These are phyloP conservation scores for Manis javanica DNA, from an alignment of 2,797 vertebrate genomes.

Conservation along the genomic window DNA sequence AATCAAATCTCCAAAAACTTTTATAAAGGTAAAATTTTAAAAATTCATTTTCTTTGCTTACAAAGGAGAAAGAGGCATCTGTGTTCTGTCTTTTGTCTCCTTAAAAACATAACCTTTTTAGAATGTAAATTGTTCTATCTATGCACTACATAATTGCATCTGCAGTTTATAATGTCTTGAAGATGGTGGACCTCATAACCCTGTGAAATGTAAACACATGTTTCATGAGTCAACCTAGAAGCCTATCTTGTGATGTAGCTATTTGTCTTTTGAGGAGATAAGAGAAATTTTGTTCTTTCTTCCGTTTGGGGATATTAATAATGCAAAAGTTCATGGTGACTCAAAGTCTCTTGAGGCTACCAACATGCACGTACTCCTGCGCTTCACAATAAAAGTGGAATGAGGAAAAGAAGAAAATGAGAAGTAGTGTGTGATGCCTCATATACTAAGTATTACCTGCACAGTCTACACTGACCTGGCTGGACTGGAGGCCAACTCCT, in stretches of 20 bases:
- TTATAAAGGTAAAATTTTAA: background rate
- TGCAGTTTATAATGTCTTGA: background rate
- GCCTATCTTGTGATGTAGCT: background rate
- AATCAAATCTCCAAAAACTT: background rate
- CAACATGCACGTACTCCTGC: background rate
- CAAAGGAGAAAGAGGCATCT: background rate
- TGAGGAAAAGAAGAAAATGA: background rate
- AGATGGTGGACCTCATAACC: background rate
- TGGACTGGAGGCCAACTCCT: accelerated
- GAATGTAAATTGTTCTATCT: background rate
- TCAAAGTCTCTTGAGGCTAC: background rate
- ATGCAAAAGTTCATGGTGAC: background rate
- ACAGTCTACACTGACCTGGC: background rate
- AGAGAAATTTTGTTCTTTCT: background rate
- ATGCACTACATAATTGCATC: background rate
- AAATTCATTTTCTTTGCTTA: background rate
- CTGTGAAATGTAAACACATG: background rate
- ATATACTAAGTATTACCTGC: background rate
- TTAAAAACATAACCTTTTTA: background rate
- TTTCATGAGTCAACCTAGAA: background rate
- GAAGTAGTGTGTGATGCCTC: background rate
- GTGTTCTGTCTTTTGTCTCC: background rate
- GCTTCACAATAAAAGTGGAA: background rate
- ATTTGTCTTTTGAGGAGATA: background rate
- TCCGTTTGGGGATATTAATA: background rate